These are phyloP conservation scores for Indicator indicator DNA, from an alignment of 2,113 vertebrate species.

Conservation along the genomic window DNA sequence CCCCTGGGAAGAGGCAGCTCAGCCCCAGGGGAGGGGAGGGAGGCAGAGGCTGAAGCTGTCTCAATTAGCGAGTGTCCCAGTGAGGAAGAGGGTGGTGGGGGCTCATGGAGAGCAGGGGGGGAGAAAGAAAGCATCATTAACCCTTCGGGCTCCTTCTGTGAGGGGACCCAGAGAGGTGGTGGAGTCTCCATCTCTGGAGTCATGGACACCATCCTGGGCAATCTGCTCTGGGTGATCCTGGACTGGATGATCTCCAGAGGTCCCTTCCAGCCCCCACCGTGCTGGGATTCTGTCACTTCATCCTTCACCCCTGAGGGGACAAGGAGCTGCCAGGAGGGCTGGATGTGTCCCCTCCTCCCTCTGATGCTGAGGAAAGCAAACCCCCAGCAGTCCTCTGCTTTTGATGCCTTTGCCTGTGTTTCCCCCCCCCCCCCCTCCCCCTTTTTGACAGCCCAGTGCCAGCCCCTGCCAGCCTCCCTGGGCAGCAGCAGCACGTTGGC, in stretches of 20 bases:
- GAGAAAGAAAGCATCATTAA: neutral
- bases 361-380: neutral
- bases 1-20: constrained; percentile 69
- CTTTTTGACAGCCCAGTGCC: neutral
- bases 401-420: neutral
- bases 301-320: neutral
- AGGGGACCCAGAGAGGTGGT: too few species aligned
- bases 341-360: neutral
- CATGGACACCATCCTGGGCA: too few species aligned
- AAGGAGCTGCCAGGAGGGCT: neutral
- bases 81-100: neutral
- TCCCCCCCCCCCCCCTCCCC: too few species aligned
- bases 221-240: too few species aligned
- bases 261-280: too few species aligned
- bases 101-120: neutral
- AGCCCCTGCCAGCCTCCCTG: neutral
- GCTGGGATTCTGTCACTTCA: too few species aligned
- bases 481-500: neutral
- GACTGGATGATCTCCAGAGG: too few species aligned
- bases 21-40: constrained; percentile 70
- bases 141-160: neutral
- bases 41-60: constrained; percentile 82
- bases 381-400: neutral
- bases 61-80: constrained; percentile 78
- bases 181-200: too few species aligned